phyloP scores from a whole-genome alignment of 2,888 invertebrate species.

The Galeruca laticollis region DNA sequence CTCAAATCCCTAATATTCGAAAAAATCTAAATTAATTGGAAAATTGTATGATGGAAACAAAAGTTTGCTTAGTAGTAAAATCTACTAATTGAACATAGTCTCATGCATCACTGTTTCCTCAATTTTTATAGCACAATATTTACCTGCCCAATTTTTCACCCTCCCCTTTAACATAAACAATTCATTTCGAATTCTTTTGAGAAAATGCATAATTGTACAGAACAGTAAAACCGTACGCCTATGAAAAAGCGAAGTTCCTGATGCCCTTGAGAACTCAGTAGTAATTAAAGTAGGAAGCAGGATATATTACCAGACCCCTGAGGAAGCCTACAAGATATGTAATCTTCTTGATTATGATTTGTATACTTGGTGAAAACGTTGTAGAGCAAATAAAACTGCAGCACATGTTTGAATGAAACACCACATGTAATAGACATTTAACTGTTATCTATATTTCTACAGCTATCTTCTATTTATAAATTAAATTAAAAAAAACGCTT shows the following conservation, averaged over 20 bases:
- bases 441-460: too few species aligned
- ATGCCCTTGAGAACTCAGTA: conserved; percentile 24
- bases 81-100: too few species aligned
- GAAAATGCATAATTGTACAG: background rate
- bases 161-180: background rate
- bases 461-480: too few species aligned
- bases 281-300: conserved; percentile 39
- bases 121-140: too few species aligned
- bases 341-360: conserved; percentile 41
- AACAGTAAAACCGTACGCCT: background rate
- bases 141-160: too few species aligned
- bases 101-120: too few species aligned
- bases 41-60: too few species aligned
- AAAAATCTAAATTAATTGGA: too few species aligned
- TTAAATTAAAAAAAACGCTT: background rate
- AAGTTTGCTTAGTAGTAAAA: too few species aligned
- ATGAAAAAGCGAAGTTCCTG: conserved; percentile 8
- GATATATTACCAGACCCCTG: conserved; percentile 34
- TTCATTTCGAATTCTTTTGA: background rate
- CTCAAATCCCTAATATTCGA: too few species aligned
- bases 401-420: conserved; percentile 10
- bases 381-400: conserved; percentile 23
- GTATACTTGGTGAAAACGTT: conserved; percentile 30
- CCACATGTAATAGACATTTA: background rate
- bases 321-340: conserved; percentile 30